Evolutionary conservation across 1,140 invertebrate species (phyloP).

Genomic region (Zaprionus ghesquierei): DNA sequence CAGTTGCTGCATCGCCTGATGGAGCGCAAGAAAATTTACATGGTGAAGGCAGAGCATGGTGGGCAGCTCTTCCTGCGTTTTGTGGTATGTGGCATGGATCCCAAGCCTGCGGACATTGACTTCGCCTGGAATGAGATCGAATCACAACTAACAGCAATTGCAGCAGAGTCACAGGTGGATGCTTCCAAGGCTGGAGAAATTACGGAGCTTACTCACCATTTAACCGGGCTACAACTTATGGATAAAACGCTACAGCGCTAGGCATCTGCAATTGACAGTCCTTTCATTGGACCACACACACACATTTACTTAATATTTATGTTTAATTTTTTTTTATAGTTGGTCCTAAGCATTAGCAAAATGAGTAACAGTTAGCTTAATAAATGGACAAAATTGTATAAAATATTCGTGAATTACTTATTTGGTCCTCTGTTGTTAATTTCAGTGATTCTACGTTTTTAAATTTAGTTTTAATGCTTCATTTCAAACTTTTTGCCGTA

Average conservation of each 20-base stretch:
- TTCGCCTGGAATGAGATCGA: constrained; percentile 93
- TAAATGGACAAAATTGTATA: constrained; percentile 23
- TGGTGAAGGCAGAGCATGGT: constrained; percentile 89
- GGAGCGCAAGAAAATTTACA: constrained; percentile 90
- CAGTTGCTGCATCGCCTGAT: constrained; percentile 90
- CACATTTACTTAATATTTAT: constrained; percentile 44
- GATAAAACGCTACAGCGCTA: constrained; percentile 58
- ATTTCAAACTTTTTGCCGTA: no score
- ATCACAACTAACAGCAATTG: constrained; percentile 82
- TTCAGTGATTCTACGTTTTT: no score
- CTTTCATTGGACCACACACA: background rate
- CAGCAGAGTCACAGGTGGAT: constrained; percentile 30
- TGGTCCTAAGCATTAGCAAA: constrained; percentile 15
- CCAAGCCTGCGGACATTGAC: constrained; percentile 88
- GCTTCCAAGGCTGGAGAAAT: constrained; percentile 50
- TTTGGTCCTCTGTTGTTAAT: no score
- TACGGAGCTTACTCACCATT: constrained; percentile 57
- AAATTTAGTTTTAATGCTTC: no score
- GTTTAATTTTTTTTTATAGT: constrained; percentile 42
- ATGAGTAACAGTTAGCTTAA: constrained; percentile 30
- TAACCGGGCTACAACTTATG: constrained; percentile 37
- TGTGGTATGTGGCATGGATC: constrained; percentile 90
- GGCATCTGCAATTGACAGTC: constrained; percentile 1
- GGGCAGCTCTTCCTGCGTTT: constrained; percentile 91
- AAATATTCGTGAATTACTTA: background rate